Percentiles rank a stretch among this genome's conserved stretches.
Conservation (phyloP, 2,113 vertebrate genomes). For the Rafetus swinhoei region DNA sequence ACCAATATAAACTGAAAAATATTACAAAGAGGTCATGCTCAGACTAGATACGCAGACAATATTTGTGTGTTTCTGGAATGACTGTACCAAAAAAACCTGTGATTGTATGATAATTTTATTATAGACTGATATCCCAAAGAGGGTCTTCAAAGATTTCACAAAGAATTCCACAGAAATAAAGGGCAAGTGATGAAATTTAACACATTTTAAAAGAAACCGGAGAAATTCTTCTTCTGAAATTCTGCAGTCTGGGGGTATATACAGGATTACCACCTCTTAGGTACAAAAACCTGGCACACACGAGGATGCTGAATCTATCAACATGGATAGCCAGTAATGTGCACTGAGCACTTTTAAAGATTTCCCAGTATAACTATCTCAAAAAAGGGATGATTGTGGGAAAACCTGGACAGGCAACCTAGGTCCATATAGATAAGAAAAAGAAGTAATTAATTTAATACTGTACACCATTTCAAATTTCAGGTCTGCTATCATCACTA, state of each 20-base stretch:
- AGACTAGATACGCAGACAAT: background rate
- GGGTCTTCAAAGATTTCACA: background rate
- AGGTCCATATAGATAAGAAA: background rate
- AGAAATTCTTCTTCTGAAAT: slow-evolving; percentile 1
- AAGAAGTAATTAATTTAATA: background rate
- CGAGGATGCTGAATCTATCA: background rate
- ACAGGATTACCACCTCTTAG: background rate
- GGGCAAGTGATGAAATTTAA: background rate
- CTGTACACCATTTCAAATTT: background rate
- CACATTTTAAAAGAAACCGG: background rate
- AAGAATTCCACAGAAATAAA: background rate
- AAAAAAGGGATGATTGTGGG: background rate
- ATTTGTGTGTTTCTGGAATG: rapidly evolving
- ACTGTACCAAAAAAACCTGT: background rate
- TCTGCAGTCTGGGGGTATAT: background rate
- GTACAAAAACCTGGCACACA: background rate
- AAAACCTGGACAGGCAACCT: background rate
- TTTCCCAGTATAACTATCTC: background rate
- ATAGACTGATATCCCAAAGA: background rate
- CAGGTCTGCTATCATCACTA: background rate
- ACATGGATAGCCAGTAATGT: background rate
- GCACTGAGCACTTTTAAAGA: background rate
- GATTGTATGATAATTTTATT: background rate
- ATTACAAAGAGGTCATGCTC: background rate
- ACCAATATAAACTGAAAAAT: rapidly evolving